Conservation (phyloP, 2,888 invertebrate genomes). For the Meta bourneti region DNA sequence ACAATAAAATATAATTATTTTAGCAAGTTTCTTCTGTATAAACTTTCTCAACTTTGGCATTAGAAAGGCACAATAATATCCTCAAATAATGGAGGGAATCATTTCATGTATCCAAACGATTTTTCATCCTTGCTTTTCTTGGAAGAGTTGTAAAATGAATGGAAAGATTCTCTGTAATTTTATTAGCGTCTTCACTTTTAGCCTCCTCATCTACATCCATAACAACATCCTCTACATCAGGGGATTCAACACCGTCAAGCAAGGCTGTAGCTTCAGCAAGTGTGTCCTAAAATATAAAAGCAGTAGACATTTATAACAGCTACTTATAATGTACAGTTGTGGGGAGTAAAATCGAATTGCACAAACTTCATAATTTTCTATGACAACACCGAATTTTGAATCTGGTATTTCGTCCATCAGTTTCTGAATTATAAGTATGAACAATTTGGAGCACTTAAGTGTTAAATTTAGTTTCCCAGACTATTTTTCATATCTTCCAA, state of each 20-base stretch:
- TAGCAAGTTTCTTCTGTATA: constrained; percentile 30
- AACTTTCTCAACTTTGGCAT: constrained; percentile 69
- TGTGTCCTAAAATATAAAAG: constrained; percentile 80
- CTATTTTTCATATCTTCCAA: too few relatives aligned
- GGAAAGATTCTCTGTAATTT: not conserved
- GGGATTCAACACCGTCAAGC: constrained; percentile 80
- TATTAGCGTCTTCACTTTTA: not conserved
- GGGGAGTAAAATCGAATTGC: too few relatives aligned
- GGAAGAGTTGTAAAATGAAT: not conserved
- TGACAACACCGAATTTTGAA: not conserved
- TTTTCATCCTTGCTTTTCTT: not conserved
- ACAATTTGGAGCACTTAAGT: too few relatives aligned
- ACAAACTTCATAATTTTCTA: too few relatives aligned
- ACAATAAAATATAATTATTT: constrained; percentile 36
- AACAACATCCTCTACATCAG: constrained; percentile 78
- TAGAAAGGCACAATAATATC: constrained; percentile 61
- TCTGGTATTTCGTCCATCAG: not conserved
- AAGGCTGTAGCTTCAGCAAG: constrained; percentile 82
- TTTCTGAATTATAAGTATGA: too few relatives aligned
- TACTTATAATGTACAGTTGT: too few relatives aligned
- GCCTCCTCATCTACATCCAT: constrained; percentile 76
- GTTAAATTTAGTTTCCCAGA: too few relatives aligned
- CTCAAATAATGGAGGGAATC: constrained; percentile 25
- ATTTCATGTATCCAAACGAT: not conserved
- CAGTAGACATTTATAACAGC: not conserved